Evolutionary conservation across 2,797 vertebrate species (phyloP).

Genomic region (Trematomus bernacchii): DNA sequence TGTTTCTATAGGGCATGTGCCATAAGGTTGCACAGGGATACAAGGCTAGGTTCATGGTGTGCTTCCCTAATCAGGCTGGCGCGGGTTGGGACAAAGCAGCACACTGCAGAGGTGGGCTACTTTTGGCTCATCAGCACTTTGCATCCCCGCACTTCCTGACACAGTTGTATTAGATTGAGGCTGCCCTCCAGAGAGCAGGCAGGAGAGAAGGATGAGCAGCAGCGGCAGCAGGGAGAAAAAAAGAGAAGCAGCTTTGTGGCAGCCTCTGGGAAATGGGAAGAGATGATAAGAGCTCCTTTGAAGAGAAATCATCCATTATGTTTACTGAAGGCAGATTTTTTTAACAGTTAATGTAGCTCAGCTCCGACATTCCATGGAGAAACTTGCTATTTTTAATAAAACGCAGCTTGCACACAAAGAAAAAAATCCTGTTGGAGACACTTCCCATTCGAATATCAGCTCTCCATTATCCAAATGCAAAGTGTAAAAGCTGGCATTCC

Average conservation of each 20-base stretch:
- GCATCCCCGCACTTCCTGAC: slow-evolving; percentile 92
- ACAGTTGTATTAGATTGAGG: slow-evolving; percentile 85
- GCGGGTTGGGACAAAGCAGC: slow-evolving; percentile 69
- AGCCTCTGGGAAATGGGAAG: slow-evolving; percentile 80
- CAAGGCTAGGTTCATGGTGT: slow-evolving; percentile 57
- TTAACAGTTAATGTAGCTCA: slow-evolving; percentile 63
- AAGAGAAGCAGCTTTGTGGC: slow-evolving; percentile 74
- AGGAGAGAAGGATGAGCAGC: slow-evolving; percentile 80
- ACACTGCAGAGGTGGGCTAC: slow-evolving; percentile 90
- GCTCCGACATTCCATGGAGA: slow-evolving; percentile 53
- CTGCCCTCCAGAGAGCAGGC: slow-evolving; percentile 79
- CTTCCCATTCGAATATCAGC: slow-evolving; percentile 54
- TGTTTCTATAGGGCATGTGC: slow-evolving; percentile 42
- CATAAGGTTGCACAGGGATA: slow-evolving; percentile 50
- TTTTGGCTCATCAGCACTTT: slow-evolving; percentile 94
- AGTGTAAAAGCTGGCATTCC: slow-evolving; percentile 61
- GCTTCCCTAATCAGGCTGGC: slow-evolving; percentile 74
- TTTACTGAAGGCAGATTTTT: slow-evolving; percentile 78
- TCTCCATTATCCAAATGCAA: slow-evolving; percentile 57
- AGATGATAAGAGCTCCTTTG: slow-evolving; percentile 81
- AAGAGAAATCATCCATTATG: slow-evolving; percentile 83
- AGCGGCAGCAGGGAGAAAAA: slow-evolving; percentile 52
- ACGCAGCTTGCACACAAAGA: slow-evolving; percentile 41
- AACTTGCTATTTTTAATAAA: slow-evolving; percentile 67
- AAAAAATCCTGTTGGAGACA: slow-evolving; percentile 47